These are phyloP conservation scores for Apodemus agrarius DNA, from an alignment of 2,797 vertebrate species.

Conservation along the genomic window DNA sequence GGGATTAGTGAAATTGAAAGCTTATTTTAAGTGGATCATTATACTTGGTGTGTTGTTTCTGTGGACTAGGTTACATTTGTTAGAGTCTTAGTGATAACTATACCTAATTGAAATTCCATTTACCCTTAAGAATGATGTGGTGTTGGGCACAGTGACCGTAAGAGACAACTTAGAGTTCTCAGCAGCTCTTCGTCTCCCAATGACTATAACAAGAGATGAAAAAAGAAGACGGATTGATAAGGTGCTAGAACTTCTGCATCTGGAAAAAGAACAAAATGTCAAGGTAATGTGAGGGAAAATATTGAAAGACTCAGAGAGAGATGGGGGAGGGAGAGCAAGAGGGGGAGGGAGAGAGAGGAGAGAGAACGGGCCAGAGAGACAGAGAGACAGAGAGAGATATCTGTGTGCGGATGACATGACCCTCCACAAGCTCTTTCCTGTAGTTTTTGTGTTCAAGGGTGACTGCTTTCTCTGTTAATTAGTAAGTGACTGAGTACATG, in stretches of 20 bases:
- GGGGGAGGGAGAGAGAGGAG: too few relatives aligned
- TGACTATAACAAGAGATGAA: constrained; percentile 88
- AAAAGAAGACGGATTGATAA: constrained; percentile 91
- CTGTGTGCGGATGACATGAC: neutral
- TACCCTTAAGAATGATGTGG: constrained; percentile 92
- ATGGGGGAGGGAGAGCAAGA: too few relatives aligned
- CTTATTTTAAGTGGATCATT: neutral
- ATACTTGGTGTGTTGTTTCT: neutral
- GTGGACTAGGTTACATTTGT: neutral
- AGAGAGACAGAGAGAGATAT: neutral
- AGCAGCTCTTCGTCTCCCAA: constrained; percentile 94
- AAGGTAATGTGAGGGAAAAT: constrained; percentile 88
- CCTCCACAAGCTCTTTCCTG: neutral
- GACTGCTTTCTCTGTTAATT: neutral
- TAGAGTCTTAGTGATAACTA: neutral
- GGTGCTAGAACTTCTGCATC: constrained; percentile 92
- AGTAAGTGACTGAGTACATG: neutral
- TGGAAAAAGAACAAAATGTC: constrained; percentile 93
- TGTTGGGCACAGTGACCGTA: constrained; percentile 96
- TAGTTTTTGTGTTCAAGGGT: neutral
- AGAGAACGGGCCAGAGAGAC: too few relatives aligned
- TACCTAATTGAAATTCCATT: neutral
- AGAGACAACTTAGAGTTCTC: constrained; percentile 96
- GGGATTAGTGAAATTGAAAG: neutral
- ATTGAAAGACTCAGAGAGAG: neutral